Percentiles rank a stretch among this genome's conserved stretches.
phyloP scores from a whole-genome alignment of 2,797 vertebrate species.

The Myotis daubentonii region DNA sequence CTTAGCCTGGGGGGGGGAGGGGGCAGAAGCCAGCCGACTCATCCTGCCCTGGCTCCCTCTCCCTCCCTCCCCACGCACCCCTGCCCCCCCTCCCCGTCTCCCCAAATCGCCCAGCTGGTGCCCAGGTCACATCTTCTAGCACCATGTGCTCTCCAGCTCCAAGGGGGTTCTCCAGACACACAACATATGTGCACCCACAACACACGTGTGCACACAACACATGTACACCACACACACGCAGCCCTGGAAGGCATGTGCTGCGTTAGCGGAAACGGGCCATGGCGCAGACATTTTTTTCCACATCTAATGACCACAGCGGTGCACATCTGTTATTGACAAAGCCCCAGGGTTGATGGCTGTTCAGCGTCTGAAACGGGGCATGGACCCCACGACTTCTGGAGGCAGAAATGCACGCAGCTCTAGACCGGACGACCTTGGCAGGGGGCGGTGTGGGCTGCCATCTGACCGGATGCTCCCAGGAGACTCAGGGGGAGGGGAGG shows the following conservation, averaged over 20 bases:
- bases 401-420: background rate
- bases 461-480: accelerated
- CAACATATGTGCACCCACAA: background rate
- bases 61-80: background rate
- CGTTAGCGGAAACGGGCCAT: accelerated
- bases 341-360: background rate
- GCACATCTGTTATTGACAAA: background rate
- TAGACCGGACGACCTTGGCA: background rate
- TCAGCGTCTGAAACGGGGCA: background rate
- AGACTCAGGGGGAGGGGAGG: accelerated
- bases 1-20: accelerated
- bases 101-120: accelerated
- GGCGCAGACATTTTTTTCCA: accelerated
- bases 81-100: background rate
- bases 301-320: accelerated
- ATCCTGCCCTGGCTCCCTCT: background rate
- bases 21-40: background rate
- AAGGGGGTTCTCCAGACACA: too few relatives aligned
- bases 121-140: background rate
- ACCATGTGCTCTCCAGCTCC: background rate
- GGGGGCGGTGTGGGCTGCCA: accelerated
- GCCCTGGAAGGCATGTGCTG: background rate
- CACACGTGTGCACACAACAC: background rate
- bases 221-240: background rate
- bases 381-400: background rate